Percentiles rank a stretch among this genome's conserved stretches.
These are phyloP conservation scores for Brachionus manjavacas DNA, from an alignment of 1,140 invertebrate genomes.

Conservation along the genomic window DNA sequence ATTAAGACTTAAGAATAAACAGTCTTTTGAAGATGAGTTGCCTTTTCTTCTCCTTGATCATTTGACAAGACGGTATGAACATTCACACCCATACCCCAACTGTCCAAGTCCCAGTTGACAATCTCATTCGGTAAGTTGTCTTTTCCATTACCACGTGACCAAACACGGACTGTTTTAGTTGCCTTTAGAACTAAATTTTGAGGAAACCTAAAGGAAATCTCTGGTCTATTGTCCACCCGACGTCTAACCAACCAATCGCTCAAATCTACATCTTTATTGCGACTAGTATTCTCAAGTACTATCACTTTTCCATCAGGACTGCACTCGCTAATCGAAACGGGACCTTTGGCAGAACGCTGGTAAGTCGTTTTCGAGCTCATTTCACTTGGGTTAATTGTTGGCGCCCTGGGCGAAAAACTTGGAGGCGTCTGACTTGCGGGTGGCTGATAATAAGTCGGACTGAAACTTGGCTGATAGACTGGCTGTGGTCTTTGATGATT, in stretches of 20 bases:
- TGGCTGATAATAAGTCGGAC: constrained; percentile 17
- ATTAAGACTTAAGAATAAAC: constrained; percentile 44
- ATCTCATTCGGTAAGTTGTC: constrained; percentile 20
- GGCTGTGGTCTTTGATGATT: neutral
- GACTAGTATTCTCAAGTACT: constrained; percentile 57
- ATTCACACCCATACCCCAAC: constrained; percentile 55
- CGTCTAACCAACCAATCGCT: constrained; percentile 26
- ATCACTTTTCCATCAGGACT: constrained; percentile 60
- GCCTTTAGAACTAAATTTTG: neutral
- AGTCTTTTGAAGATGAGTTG: constrained; percentile 57
- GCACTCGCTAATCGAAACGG: constrained; percentile 58
- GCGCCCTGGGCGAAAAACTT: neutral
- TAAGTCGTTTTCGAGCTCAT: constrained; percentile 61
- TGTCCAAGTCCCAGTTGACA: constrained; percentile 40
- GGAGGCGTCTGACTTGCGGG: neutral
- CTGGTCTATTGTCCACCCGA: constrained; percentile 36
- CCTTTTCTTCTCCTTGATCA: constrained; percentile 54
- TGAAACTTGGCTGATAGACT: neutral
- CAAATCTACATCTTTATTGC: constrained; percentile 46
- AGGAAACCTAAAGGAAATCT: constrained; percentile 26
- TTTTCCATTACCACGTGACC: constrained; percentile 39
- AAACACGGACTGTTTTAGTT: constrained; percentile 30
- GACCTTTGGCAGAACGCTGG: constrained; percentile 59
- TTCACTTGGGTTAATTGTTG: constrained; percentile 7
- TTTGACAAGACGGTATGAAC: constrained; percentile 53